Percentiles rank a stretch among this genome's conserved stretches.
These are phyloP conservation scores for Ormia ochracea DNA, from an alignment of 2,888 invertebrate species.

Conservation along the genomic window DNA sequence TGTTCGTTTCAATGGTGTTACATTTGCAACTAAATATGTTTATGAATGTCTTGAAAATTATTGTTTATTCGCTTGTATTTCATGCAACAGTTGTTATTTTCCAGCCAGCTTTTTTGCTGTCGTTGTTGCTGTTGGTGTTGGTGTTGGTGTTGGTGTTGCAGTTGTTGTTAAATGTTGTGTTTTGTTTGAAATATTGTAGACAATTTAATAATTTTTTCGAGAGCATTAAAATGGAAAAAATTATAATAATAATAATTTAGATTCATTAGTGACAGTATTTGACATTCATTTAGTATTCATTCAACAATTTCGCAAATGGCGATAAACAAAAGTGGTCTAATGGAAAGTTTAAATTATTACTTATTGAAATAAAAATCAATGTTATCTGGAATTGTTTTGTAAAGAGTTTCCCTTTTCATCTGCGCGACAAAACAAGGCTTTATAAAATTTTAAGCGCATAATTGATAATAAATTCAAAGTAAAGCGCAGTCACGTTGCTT, in stretches of 20 bases:
- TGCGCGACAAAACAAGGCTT: no score
- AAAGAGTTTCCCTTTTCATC: not conserved
- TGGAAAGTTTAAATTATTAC: not conserved
- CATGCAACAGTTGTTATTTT: constrained; percentile 23
- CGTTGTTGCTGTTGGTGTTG: constrained; percentile 22
- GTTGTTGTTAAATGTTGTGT: constrained; percentile 34
- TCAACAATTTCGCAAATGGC: constrained; percentile 32
- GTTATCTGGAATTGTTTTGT: not conserved
- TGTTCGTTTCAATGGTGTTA: constrained; percentile 50
- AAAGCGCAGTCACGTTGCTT: no score
- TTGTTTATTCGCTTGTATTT: constrained; percentile 58
- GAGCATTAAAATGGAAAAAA: constrained; percentile 17
- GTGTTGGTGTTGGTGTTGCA: not conserved
- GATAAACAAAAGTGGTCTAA: not conserved
- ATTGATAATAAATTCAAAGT: no score
- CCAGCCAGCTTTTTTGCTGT: not conserved
- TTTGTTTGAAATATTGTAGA: constrained; percentile 50
- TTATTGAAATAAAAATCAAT: not conserved
- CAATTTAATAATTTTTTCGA: constrained; percentile 49
- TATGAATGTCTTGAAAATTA: constrained; percentile 56
- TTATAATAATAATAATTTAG: constrained; percentile 50
- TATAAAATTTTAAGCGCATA: no score
- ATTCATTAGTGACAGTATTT: constrained; percentile 60
- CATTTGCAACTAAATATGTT: constrained; percentile 60
- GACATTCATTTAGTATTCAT: constrained; percentile 49